Evolutionary conservation across 1,140 invertebrate species (phyloP), one percentile per base, ranked within the genome.

Genomic region (Zaprionus tsacasi): DNA sequence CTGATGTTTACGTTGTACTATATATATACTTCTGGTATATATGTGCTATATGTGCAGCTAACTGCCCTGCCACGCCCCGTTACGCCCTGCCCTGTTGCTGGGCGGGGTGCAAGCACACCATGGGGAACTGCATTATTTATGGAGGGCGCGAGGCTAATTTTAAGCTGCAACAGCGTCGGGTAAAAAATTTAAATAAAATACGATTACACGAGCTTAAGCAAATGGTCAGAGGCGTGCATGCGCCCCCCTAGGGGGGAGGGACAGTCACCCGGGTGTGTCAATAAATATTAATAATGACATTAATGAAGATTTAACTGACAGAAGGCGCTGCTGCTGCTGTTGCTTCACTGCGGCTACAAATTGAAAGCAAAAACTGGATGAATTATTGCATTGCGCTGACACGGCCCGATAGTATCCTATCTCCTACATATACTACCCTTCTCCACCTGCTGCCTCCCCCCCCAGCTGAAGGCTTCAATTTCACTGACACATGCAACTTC

Each of bases 211-310:
- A 60, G 40, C n/a, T 45, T 21, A 25, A 60, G 27, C 40, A 25
- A 45, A 13, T 12, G 21, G 40, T 5, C 12, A 43, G 38, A 38
- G 3, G 7, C 7, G 21, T 21, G 21, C 21, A 21, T 13, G 15
- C 3, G 4, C 13, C 10, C 21, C 45, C 17, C 45, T 21, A 38
- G 58, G 7, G 40, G 40, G n/a, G 40, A 15, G n/a, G 21, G 1
- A 45, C n/a, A 45, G 7, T 45, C 40, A 7, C n/a, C 40, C n/a
- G 6, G 40, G 40, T 45, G 40, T 30, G 57, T 43, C 43, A 86
- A 91, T 91, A 91, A 91, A 91, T 91, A 91, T 91, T 91, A 89
- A 91, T 91, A 81, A 89, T 67, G 63, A 35, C 59, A 71, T 77
- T 91, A 91, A 91, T 91, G 85, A 82, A 86, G 81, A 89, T 89